A percentile compares a stretch with the other conserved stretches of the same genome.
Evolutionary conservation across 2,888 invertebrate genomes (phyloP).

Genomic region (Lycocerus yunnanus): DNA sequence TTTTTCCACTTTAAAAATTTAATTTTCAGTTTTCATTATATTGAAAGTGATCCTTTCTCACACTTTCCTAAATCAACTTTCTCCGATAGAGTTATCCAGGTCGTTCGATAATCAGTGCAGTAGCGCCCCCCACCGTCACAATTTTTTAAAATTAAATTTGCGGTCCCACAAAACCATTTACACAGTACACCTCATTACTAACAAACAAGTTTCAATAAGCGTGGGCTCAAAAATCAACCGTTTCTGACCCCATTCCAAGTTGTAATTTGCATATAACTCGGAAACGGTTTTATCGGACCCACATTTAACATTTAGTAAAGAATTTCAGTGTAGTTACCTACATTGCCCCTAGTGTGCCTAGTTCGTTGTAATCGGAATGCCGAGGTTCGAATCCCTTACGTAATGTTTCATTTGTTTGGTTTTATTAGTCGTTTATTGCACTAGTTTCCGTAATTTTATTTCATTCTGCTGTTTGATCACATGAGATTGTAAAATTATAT

Average conservation of each 20-base stretch:
- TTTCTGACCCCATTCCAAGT: too few relatives aligned
- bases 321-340: too few relatives aligned
- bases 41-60: not conserved
- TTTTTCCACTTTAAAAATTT: not conserved
- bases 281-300: not conserved
- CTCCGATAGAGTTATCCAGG: not conserved
- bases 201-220: too few relatives aligned
- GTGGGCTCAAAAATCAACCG: too few relatives aligned
- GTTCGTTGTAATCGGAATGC: too few relatives aligned
- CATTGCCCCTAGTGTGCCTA: too few relatives aligned
- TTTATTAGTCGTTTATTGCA: not conserved
- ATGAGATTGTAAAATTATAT: not conserved
- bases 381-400: too few relatives aligned
- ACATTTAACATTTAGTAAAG: too few relatives aligned
- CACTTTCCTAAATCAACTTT: conserved; percentile 1
- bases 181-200: too few relatives aligned
- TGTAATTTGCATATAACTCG: not conserved
- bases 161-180: too few relatives aligned
- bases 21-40: not conserved
- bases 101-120: not conserved
- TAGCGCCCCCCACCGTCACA: not conserved
- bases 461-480: not conserved
- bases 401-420: too few relatives aligned
- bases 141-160: not conserved
- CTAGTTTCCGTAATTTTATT: not conserved